Base-by-base conservation (phyloP, 2,797 vertebrate species). In the Thaleichthys pacificus region DNA sequence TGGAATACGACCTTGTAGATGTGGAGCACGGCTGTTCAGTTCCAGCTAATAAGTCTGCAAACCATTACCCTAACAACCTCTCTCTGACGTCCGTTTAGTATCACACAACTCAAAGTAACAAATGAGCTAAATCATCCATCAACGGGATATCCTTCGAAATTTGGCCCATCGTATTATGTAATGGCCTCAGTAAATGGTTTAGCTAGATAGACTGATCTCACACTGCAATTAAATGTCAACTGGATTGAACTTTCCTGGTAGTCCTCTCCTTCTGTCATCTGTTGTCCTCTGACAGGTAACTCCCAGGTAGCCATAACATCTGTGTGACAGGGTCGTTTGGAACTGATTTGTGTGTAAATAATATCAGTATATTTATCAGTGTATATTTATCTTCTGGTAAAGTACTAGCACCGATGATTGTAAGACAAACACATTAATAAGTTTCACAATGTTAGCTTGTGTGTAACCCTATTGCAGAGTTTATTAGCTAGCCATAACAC, bases 1-100 rank as follows among this genome's bases (percentile, higher is more conserved):
- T 87, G 54, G 90, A 91, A 90, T 89, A 88, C 75, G 72, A 89
- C 87, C 86, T 90, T 90, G 87, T 83, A 72, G 85, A 85, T 87
- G 80, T 77, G 49, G 22, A 76, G 19, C 5, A 51, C 47, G 61
- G 42, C 57, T 70, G 58, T 70, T 74, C 69, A 38, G 24, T 57
- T 75, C 15, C 70, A 22, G 74, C 65, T 81, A 82, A 78, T 77
- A 66, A 70, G 21, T 76, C 69, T 57, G 24, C 68, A 63, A 26
- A 19, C 62, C 22, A 3, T 70, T 80, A 66, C 30, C 71, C 62
- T 71, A 58, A 66, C 70, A 72, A 5, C 28, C 24, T 49, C 11
- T 54, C 11, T 61, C 21, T 19, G 4, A 12, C 35, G 49, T 35
- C 19, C 3, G 74, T 71, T 75, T 77, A 30, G 61, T 63, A 47